Evolutionary conservation across 1,140 invertebrate genomes (phyloP).

Genomic region (Holotrichia oblita): DNA sequence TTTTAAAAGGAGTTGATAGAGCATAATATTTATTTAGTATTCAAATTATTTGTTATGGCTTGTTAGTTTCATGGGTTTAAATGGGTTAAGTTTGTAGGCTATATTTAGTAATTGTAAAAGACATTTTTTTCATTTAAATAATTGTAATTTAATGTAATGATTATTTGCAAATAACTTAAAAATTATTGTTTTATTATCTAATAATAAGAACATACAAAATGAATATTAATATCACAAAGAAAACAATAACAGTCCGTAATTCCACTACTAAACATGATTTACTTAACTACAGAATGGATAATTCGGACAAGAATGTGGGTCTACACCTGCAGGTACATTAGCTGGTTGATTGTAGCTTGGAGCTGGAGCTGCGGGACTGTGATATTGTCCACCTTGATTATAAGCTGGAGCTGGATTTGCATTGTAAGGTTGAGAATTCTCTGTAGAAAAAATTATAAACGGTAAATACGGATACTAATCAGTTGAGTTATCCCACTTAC

Average conservation of each 20-base stretch:
- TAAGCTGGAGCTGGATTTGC: constrained; percentile 39
- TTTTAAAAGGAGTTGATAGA: too few relatives aligned
- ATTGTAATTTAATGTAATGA: too few relatives aligned
- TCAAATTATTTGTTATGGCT: too few relatives aligned
- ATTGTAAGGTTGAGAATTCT: constrained; percentile 19
- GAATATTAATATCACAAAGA: constrained; percentile 23
- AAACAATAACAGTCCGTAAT: not conserved
- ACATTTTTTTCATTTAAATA: too few relatives aligned
- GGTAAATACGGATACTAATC: not conserved
- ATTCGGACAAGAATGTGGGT: constrained; percentile 67
- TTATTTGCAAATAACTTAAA: too few relatives aligned
- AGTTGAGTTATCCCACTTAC: too few relatives aligned
- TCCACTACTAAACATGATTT: not conserved
- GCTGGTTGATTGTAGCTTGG: constrained; percentile 50
- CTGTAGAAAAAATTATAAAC: not conserved
- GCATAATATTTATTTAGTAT: too few relatives aligned
- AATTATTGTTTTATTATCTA: too few relatives aligned
- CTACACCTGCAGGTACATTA: constrained; percentile 65
- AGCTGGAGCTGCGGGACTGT: constrained; percentile 31
- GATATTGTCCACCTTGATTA: constrained; percentile 41
- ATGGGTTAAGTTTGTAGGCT: too few relatives aligned
- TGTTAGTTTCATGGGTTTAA: too few relatives aligned
- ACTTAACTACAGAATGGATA: constrained; percentile 67
- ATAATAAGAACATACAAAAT: not conserved
- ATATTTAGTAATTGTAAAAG: too few relatives aligned